Percentiles rank a stretch among this genome's conserved stretches.
phyloP scores from a whole-genome alignment of 2,888 invertebrate species.

The Meandrusa payeni region DNA sequence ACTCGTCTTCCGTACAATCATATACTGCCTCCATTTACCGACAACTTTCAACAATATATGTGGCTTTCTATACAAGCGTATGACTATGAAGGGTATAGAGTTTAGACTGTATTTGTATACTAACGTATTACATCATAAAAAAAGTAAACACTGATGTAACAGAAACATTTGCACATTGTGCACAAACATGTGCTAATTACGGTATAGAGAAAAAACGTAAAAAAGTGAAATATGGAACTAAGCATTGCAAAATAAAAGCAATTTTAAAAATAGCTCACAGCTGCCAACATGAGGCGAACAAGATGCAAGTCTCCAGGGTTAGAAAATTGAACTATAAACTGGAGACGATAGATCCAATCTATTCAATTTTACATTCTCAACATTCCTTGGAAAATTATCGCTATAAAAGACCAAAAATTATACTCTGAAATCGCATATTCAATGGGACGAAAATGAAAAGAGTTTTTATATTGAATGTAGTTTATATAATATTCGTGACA shows the following conservation, averaged over 20 bases:
- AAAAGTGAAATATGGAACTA: conserved; percentile 21
- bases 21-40: too few species aligned
- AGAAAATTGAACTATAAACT: conserved; percentile 13
- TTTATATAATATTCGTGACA: too few species aligned
- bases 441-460: too few species aligned
- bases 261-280: conserved; percentile 30
- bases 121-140: not conserved
- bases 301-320: conserved; percentile 27
- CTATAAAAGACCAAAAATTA: too few species aligned
- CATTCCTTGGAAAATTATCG: not conserved
- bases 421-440: too few species aligned
- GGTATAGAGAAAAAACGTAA: conserved; percentile 16
- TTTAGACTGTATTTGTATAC: not conserved
- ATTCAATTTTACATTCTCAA: not conserved
- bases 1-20: too few species aligned
- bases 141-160: conserved; percentile 3
- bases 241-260: conserved; percentile 22
- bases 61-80: too few species aligned
- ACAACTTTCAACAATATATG: too few species aligned
- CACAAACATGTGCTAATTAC: conserved; percentile 21
- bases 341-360: not conserved
- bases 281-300: conserved; percentile 24
- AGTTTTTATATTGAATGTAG: too few species aligned
- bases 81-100: too few species aligned
- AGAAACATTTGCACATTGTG: conserved; percentile 22